These are phyloP conservation scores for Drosophila dives DNA, from an alignment of 2,888 invertebrate species.

Conservation along the genomic window DNA sequence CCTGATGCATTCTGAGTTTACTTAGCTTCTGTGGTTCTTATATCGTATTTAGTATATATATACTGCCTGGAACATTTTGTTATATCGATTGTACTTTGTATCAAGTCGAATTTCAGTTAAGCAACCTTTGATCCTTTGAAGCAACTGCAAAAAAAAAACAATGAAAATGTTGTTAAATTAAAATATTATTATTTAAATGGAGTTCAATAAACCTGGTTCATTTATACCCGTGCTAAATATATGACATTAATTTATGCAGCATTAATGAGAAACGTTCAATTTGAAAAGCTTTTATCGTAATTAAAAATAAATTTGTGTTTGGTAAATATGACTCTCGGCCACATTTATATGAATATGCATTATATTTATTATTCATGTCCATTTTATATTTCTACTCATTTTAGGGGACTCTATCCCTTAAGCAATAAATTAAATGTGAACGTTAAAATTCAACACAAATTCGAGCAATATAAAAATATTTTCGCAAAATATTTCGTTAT, in stretches of 20 bases:
- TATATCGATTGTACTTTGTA: conserved; percentile 34
- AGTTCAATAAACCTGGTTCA: background rate
- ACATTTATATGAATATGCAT: background rate
- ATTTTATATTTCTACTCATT: background rate
- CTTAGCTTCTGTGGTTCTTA: conserved; percentile 2
- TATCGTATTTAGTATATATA: conserved; percentile 10
- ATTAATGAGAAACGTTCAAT: background rate
- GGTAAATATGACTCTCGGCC: background rate
- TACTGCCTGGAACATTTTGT: conserved; percentile 41
- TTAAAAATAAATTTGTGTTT: conserved; percentile 2
- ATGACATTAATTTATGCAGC: background rate
- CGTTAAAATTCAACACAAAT: conserved; percentile 21
- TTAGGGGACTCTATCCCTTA: background rate
- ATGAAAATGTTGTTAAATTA: background rate
- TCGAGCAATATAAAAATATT: conserved; percentile 26
- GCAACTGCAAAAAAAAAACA: conserved; percentile 22
- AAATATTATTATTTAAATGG: background rate
- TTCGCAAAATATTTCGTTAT: conserved; percentile 17
- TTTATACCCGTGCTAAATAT: background rate
- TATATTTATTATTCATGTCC: background rate
- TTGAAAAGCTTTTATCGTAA: conserved; percentile 13
- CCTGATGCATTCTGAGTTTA: conserved; percentile 83
- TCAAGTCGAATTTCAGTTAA: conserved; percentile 11
- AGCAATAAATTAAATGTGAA: background rate
- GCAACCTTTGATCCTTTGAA: background rate